Evolutionary conservation across 2,888 invertebrate genomes (phyloP).

Genomic region (Pollenia amentaria): DNA sequence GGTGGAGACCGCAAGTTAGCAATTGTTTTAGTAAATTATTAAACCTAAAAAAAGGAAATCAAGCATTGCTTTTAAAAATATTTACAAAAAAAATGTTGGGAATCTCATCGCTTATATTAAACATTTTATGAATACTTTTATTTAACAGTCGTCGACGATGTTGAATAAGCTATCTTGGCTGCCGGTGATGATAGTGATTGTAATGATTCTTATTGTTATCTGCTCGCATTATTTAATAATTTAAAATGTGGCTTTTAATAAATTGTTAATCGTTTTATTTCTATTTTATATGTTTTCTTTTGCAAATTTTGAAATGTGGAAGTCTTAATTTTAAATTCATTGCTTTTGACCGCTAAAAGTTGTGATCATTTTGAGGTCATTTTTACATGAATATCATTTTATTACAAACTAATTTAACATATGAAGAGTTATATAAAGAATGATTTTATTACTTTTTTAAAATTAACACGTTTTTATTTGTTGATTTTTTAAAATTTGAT

Average conservation of each 20-base stretch:
- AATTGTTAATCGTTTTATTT: conserved; percentile 21
- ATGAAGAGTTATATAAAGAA: conserved; percentile 18
- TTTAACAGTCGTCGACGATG: background rate
- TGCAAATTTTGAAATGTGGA: conserved; percentile 13
- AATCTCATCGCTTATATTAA: background rate
- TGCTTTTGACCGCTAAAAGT: background rate
- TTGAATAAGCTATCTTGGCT: background rate
- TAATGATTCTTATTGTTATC: conserved; percentile 42
- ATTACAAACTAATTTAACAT: background rate
- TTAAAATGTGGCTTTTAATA: conserved; percentile 19
- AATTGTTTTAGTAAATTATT: no score
- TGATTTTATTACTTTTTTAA: conserved; percentile 8
- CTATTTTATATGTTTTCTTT: conserved; percentile 3
- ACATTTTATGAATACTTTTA: background rate
- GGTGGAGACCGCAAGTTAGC: no score
- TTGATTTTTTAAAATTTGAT: background rate
- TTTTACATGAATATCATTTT: background rate
- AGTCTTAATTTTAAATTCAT: background rate
- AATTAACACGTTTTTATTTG: conserved; percentile 5
- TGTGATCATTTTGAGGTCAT: conserved; percentile 33
- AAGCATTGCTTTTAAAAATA: background rate
- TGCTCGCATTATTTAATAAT: conserved; percentile 12
- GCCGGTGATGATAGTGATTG: conserved; percentile 10
- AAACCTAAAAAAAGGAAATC: background rate
- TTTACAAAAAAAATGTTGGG: background rate